A percentile compares a stretch with the other conserved stretches of the same genome.
These are phyloP conservation scores for Dryoscopus gambensis DNA, from an alignment of 2,113 vertebrate species.

Conservation along the genomic window DNA sequence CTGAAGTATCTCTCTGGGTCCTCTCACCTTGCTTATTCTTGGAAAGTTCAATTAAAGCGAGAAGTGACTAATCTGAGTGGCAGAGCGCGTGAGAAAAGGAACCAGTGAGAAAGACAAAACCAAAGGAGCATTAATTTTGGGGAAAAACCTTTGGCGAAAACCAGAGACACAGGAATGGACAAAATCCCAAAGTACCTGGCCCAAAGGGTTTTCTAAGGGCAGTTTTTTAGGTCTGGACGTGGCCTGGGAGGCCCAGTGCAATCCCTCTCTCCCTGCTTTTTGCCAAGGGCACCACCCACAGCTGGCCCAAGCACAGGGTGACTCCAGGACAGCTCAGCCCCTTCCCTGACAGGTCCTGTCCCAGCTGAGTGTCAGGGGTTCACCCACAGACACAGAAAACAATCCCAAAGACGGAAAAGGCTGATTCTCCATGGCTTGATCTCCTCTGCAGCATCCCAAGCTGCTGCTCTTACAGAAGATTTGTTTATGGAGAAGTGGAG, in stretches of 20 bases:
- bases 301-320: not conserved
- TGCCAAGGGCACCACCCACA: not conserved
- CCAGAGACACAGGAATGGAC: fast-evolving
- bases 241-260: not conserved
- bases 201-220: not conserved
- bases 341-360: not conserved
- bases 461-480: not conserved
- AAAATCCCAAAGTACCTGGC: not conserved
- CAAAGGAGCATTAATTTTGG: not conserved
- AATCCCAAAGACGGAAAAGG: not conserved
- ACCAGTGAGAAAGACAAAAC: not conserved
- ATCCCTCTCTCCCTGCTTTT: not conserved
- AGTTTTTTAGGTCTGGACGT: not conserved
- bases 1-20: not conserved
- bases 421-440: not conserved
- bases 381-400: not conserved
- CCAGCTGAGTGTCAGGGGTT: not conserved
- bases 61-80: not conserved
- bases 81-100: not conserved
- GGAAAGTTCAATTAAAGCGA: not conserved
- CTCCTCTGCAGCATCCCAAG: not conserved
- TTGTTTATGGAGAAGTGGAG: not conserved
- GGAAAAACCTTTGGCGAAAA: not conserved
- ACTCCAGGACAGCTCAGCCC: not conserved
- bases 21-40: not conserved